Evolutionary conservation across 2,113 vertebrate genomes (phyloP), one percentile per base, ranked within the genome.

Genomic region (Phainopepla nitens): DNA sequence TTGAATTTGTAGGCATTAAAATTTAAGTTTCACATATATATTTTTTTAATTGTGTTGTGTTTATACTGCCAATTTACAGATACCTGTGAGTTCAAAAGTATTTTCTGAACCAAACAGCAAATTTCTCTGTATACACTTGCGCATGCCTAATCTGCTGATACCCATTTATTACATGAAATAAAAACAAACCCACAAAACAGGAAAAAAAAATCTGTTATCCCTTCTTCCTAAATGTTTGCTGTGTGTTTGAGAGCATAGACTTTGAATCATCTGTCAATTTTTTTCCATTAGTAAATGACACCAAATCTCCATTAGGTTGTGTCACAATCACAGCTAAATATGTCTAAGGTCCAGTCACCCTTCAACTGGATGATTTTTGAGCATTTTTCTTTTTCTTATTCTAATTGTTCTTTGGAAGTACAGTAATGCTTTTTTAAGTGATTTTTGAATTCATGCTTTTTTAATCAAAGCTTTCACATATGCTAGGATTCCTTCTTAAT

Each of bases 231-330:
- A 87, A 65, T 57, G 5, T 62, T 79, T 89, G 8, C 25, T 20
- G 9, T 45, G 6, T 56, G 8, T 31, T 4, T 62, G 25, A 62
- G 7, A 7, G 2, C 1, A 3, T 14, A 35, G 9, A 7, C 33
- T 58, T 87, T 41, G 47, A 68, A 54, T 66, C 8, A 35, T 69
- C 21, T 78, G 20, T 51, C 27, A 73, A 10, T 44, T 44, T 13
- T 92, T 84, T 75, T 45, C 7, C 19, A 47, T 64, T 50, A 60
- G 25, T 50, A 75, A 57, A 36, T 54, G 0, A 53, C 23, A 13
- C 28, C 20, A 64, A 33, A 56, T 82, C 44, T 64, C 57, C 33
- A 17, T 78, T 87, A 49, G 15, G 4, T 6, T 44, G 7, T 61
- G 65, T 66, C 54, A 44, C 23, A 51, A 9, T 73, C 45, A 53